Evolutionary conservation across 2,888 invertebrate genomes (phyloP), one percentile per base, ranked within the genome.

Genomic region (Tachina fera): DNA sequence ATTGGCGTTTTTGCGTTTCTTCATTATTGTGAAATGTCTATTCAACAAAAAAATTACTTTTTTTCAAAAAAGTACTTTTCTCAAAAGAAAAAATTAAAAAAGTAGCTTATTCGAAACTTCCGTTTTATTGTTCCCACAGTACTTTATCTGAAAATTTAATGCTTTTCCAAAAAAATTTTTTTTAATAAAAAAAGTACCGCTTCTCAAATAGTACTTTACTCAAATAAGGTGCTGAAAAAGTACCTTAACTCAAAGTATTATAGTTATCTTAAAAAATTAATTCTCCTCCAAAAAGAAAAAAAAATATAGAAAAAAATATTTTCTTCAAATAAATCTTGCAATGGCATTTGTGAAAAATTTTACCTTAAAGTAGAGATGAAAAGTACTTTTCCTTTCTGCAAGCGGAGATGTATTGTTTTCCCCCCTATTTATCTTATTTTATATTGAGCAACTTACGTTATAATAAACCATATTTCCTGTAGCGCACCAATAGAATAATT

Each of bases 401-500:
- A n/a, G n/a, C n/a, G n/a, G n/a, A n/a, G n/a, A n/a, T n/a, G n/a
- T n/a, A n/a, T n/a, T n/a, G n/a, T n/a, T n/a, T n/a, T n/a, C n/a
- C n/a, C n/a, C n/a, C 31, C 31, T 19, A 16, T 19, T 43, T 43
- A 13, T 63, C 1, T 74, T 0, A 8, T 41, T 47, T 13, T 10
- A 19, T 13, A n/a, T 14, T 3, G 14, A 39, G 22, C 11, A 31
- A 68, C 88, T 86, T 63, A 92, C 92, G 85, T 89, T 89, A 71
- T 80, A 89, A 14, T 88, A 88, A 3, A 90, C 89, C 77, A 89
- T 76, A 61, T 89, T 91, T 9, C 92, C 92, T 1, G 85, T 78
- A 22, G 88, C 74, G 77, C 92, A 92, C 90, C 91, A 92, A 45
- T 88, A 89, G 58, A 91, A 90, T 4, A 92, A 71, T 67, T 92